A percentile compares a stretch with the other conserved stretches of the same genome.
These are phyloP conservation scores for Scaptomyza parva DNA, from an alignment of 2,888 invertebrate species.

Conservation along the genomic window DNA sequence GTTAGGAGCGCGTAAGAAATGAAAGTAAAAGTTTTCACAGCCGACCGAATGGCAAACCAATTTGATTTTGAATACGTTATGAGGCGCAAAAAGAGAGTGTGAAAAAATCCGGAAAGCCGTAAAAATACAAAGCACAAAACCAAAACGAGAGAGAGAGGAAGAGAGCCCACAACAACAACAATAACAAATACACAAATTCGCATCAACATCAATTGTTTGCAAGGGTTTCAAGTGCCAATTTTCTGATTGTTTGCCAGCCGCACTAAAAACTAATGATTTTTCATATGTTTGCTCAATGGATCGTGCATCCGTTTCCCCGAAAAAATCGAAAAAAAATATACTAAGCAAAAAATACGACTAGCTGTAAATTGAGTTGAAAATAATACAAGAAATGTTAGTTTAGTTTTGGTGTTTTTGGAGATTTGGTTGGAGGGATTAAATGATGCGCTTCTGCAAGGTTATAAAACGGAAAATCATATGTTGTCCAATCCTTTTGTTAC, in stretches of 20 bases:
- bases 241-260: constrained; percentile 78
- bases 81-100: constrained; percentile 77
- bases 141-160: constrained; percentile 2
- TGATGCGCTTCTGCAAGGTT: not conserved
- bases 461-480: not conserved
- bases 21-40: constrained; percentile 72
- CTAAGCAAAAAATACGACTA: constrained; percentile 35
- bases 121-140: constrained; percentile 56
- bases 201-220: constrained; percentile 61
- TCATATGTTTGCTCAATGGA: constrained; percentile 78
- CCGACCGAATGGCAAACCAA: constrained; percentile 67
- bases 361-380: constrained; percentile 33
- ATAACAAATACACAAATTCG: constrained; percentile 17
- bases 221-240: constrained; percentile 72
- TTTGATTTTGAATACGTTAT: constrained; percentile 81
- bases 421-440: too few species aligned
- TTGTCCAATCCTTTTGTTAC: not conserved
- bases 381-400: constrained; percentile 7
- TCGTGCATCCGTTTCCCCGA: constrained; percentile 41
- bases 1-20: constrained; percentile 49
- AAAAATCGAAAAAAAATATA: not conserved
- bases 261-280: constrained; percentile 81
- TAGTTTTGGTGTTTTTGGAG: not conserved
- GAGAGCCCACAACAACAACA: constrained; percentile 14
- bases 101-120: constrained; percentile 72